Evolutionary conservation across 2,888 invertebrate genomes (phyloP).

Genomic region (Athalia rosae): DNA sequence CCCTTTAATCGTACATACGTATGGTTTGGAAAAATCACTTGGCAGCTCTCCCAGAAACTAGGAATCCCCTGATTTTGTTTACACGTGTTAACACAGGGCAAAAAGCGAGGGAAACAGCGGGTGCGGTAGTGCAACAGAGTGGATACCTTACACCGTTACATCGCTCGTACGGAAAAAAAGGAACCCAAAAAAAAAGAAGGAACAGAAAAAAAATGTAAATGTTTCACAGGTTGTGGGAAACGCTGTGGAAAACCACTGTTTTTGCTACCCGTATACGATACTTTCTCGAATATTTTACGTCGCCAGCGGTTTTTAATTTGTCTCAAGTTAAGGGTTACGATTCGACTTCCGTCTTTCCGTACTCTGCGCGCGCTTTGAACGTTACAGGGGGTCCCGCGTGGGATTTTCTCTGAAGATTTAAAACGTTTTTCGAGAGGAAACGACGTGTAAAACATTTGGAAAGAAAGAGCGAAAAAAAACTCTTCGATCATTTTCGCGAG

Average conservation of each 20-base stretch:
- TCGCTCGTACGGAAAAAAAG: conserved; percentile 20
- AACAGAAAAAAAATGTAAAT: conserved; percentile 29
- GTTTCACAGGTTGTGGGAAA: conserved; percentile 52
- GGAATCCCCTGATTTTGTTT: conserved; percentile 42
- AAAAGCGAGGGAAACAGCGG: conserved; percentile 41
- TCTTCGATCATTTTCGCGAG: conserved; percentile 41
- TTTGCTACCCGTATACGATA: not conserved
- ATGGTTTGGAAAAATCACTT: no score
- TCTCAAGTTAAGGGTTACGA: conserved; percentile 41
- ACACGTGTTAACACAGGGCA: conserved; percentile 48
- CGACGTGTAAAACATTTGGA: not conserved
- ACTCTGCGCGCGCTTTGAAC: not conserved
- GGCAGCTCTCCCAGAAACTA: conserved; percentile 7
- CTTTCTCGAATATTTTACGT: conserved; percentile 24
- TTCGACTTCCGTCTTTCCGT: conserved; percentile 38
- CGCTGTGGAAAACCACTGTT: not conserved
- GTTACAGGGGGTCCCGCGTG: conserved; percentile 29
- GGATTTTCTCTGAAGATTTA: conserved; percentile 17
- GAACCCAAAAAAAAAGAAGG: no score
- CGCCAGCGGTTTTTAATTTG: conserved; percentile 40
- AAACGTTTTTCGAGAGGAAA: not conserved
- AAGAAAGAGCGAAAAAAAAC: not conserved
- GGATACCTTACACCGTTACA: not conserved
- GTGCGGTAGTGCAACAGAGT: not conserved
- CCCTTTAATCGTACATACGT: no score